phyloP scores from a whole-genome alignment of 2,797 vertebrate species.

The Crocodylus rhombifer region DNA sequence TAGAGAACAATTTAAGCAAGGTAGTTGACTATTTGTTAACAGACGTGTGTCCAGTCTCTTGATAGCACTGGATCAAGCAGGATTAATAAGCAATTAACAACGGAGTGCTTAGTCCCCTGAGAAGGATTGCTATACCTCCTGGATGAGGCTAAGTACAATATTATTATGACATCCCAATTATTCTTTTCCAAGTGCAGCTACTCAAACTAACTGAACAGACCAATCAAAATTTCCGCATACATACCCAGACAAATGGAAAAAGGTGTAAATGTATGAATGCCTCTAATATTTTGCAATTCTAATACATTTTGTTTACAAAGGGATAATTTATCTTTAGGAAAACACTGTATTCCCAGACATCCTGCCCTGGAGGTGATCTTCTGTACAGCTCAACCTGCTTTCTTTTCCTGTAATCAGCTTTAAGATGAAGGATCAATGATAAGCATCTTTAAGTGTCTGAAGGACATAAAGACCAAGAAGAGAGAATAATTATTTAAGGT shows the following conservation, averaged over 20 bases:
- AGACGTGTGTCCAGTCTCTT: neutral
- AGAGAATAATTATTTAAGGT: neutral
- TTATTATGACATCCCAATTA: neutral
- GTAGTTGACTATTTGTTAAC: neutral
- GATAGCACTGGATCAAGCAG: neutral
- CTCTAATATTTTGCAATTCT: neutral
- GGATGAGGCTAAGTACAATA: neutral
- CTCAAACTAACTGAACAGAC: slow-evolving; percentile 9
- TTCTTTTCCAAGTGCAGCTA: neutral
- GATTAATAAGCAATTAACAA: slow-evolving; percentile 31
- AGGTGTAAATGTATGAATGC: neutral
- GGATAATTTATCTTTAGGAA: neutral
- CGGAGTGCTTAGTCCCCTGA: slow-evolving; percentile 21
- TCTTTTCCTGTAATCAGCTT: neutral
- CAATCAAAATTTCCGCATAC: neutral
- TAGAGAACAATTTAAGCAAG: neutral
- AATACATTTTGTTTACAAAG: neutral
- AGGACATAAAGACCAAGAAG: neutral
- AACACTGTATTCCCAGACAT: neutral
- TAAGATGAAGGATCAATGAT: neutral
- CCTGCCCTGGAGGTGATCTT: neutral
- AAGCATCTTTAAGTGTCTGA: neutral
- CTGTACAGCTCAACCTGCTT: neutral
- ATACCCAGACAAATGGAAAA: neutral
- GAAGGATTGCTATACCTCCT: neutral